Base-by-base conservation (phyloP, 2,113 vertebrate genomes). In the Catharus bicknelli region DNA sequence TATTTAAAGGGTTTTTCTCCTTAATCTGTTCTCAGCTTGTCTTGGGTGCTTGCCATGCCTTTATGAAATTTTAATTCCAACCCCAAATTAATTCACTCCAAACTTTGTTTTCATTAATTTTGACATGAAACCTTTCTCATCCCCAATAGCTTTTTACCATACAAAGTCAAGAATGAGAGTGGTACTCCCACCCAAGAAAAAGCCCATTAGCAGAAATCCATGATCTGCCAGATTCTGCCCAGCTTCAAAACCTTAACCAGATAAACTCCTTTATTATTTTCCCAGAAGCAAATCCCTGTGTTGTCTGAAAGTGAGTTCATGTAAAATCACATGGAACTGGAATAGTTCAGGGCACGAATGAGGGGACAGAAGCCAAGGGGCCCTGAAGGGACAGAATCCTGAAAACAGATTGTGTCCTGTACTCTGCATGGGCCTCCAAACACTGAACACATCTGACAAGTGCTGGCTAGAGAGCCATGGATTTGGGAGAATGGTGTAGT, bases 11-110 rank as follows among this genome's bases (percentile, higher is more conserved):
- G 29, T 7, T 90, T 94, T 94, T 67, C 16, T 40, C 62, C 62
- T 61, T 54, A 73, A 70, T 54, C 93, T 76, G 50, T 70, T 94
- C 66, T 94, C 90, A 91, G 85, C 87, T 94, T 93, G 77, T 68
- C 87, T 84, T 85, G 86, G 81, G 89, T 73, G 34, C 68, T 54
- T 97, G 93, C 92, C 81, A 75, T 38, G 40, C 61, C 74, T 45
- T 86, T 58, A 90, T 64, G 55, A 93, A 96, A 90, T 90, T 90
- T 94, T 85, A 83, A 88, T 87, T 76, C 57, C 13, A 87, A 66
- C 63, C 70, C 69, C n/a, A 43, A 69, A 78, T 87, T 87, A 83
- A 95, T 93, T 86, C 90, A 11, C 79, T 95, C 80, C 70, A 89
- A 90, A 83, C 76, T 82, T 93, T 86, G 55, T 84, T 90, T 93